Base-by-base conservation (phyloP, 2,888 invertebrate genomes). In the Polyploca ridens region DNA sequence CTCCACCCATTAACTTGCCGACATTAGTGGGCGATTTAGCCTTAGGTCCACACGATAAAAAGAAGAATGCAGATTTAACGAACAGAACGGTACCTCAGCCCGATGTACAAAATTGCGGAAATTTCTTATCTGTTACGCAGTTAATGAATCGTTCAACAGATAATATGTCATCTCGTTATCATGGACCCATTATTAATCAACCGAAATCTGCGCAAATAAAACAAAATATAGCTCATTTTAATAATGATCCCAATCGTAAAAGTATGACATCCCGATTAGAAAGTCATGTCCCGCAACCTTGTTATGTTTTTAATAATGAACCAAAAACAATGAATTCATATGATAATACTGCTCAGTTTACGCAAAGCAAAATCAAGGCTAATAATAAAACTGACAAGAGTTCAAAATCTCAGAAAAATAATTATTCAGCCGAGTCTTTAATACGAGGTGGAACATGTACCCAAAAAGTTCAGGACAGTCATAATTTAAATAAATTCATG, bases 11-110 rank as follows among this genome's bases (percentile, higher is more conserved):
- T 16, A 93, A 94, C 74, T 78, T 94, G 63, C 94, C 94, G 5
- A 94, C 94, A 14, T 82, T 94, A 69, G 89, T 93, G 38, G 94
- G 94, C 35, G 94, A 94, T 74, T 77, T 94, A 71, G 94, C 94
- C 10, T 76, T 94, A 65, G 94, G 94, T 0, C 94, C 94, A 13
- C 93, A 94, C 65, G 94, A 94, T 64, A 93, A 89, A 74, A 94
- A 92, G 81, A 93, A 88, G 75, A 88, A 78, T 73, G 70, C 78
- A 57, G 93, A 93, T 65, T 72, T 78, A 38, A 69, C 84, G 5
- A 87, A 80, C 72, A 85, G 90, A 74, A 77, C 76, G 3, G 69
- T 78, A 49, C 76, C 85, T 27, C 90, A 89, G 70, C 68, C 82
- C 62, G 94, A 94, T 68, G 71, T 87, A 71, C 91, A 92, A 75